These are phyloP conservation scores for Sisor rabdophorus DNA, from an alignment of 2,113 vertebrate genomes.

Conservation along the genomic window DNA sequence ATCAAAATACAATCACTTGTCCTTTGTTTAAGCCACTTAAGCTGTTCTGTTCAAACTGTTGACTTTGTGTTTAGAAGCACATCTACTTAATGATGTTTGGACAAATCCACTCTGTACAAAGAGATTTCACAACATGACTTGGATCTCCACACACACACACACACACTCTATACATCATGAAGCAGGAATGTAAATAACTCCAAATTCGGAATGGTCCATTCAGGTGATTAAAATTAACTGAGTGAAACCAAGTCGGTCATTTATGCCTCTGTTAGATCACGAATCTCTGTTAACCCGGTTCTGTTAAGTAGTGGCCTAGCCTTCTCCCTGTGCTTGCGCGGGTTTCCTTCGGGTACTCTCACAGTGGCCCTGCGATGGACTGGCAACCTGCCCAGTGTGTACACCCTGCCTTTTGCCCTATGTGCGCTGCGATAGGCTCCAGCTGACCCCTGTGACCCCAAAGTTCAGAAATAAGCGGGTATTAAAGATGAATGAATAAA, in stretches of 20 bases:
- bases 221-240: not conserved
- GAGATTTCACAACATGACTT: not conserved
- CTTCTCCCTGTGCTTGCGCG: too few species aligned
- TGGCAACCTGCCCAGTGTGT: too few species aligned
- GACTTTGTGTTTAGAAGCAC: constrained; percentile 26
- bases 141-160: not conserved
- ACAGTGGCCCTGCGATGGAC: too few species aligned
- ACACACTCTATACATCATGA: constrained; percentile 2
- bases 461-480: too few species aligned
- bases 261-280: not conserved
- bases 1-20: not conserved
- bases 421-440: too few species aligned
- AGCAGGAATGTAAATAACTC: not conserved
- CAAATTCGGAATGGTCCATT: not conserved
- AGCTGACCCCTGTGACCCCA: too few species aligned
- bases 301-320: too few species aligned
- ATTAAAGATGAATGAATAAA: too few species aligned
- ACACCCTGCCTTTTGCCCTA: too few species aligned
- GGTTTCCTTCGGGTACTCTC: too few species aligned
- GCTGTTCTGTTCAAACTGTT: constrained; percentile 8
- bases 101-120: not conserved
- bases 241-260: not conserved
- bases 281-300: too few species aligned
- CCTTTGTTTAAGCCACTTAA: not conserved
- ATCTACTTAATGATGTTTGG: constrained; percentile 20